Evolutionary conservation across 2,888 invertebrate genomes (phyloP).

Genomic region (Rhagonycha fulva): DNA sequence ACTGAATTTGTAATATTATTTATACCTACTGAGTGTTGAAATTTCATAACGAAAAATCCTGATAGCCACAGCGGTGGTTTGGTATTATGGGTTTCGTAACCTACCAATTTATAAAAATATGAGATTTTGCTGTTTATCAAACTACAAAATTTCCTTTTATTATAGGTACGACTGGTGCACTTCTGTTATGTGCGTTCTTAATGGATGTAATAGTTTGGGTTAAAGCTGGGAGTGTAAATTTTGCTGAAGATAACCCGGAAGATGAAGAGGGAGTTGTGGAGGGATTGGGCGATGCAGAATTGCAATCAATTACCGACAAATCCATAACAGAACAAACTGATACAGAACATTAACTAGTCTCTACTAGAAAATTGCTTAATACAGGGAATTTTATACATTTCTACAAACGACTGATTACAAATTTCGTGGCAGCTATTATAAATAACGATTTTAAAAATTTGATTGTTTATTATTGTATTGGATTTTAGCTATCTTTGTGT

Average conservation of each 20-base stretch:
- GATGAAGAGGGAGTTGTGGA: constrained; percentile 46
- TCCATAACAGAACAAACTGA: constrained; percentile 41
- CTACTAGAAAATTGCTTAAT: not conserved
- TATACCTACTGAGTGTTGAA: too few relatives aligned
- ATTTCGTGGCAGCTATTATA: constrained; percentile 26
- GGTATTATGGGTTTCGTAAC: not conserved
- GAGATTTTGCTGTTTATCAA: not conserved
- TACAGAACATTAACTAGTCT: not conserved
- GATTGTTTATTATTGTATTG: constrained; percentile 12
- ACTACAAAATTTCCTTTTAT: constrained; percentile 30
- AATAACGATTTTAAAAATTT: constrained; percentile 12
- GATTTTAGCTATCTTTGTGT: not conserved
- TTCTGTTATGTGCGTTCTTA: constrained; percentile 85
- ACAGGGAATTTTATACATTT: constrained; percentile 20
- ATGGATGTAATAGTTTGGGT: constrained; percentile 90
- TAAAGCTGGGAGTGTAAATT: constrained; percentile 80
- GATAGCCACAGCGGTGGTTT: too few relatives aligned
- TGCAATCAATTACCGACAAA: constrained; percentile 54
- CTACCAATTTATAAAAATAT: too few relatives aligned
- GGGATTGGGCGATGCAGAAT: constrained; percentile 42
- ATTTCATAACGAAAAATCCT: too few relatives aligned
- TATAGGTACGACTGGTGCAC: constrained; percentile 81
- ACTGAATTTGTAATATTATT: too few relatives aligned
- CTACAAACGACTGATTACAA: constrained; percentile 19
- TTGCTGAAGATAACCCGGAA: constrained; percentile 63